Base-by-base conservation (phyloP, 2,113 vertebrate species). In the Nannobrachium achirus region DNA sequence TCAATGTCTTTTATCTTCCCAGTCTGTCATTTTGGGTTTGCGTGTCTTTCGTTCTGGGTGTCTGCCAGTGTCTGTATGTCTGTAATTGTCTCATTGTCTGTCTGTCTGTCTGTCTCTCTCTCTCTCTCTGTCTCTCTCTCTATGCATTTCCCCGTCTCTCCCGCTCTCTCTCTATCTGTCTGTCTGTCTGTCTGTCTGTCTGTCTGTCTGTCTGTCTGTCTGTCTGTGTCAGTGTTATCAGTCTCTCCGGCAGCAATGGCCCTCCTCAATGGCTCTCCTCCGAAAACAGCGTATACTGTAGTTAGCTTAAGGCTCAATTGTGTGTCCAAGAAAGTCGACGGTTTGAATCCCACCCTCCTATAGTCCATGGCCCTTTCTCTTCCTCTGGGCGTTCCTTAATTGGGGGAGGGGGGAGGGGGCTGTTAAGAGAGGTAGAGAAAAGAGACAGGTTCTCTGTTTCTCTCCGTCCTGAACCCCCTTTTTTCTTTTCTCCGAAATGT, bases 261-360 rank as follows among this genome's bases (percentile, higher is more conserved):
- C 89, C 91, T 92, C 91, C 89, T 81, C 83, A 90, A 97, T 95
- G 96, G 96, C 95, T 98, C 94, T 96, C 94, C 91, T 94, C 96
- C 94, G 90, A 91, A 33, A 93, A 95, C 89, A 88, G 86, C 86
- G 73, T 78, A 71, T 80, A 85, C 87, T 86, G 94, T 87, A 89
- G 78, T 94, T 94, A 92, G 84, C 90, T 96, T 96, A 99, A 98
- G 97, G 96, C 96, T 96, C 84, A 84, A 94, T 94, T 90, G 89
- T 94, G 94, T 93, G 87, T 93, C 87, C 84, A 89, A 92, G 74
- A 93, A 95, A 92, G 92, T 82, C 14, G 10, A 78, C 51, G 52
- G 71, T 60, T 60, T 16, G 20, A 68, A 77, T 86, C 69, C 56
- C 44, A 7, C 48, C 48, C 7, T n/a, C 48, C 19, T 20, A 38